Evolutionary conservation across 2,888 invertebrate species (phyloP), one percentile per base, ranked within the genome.

Genomic region (Parelbella ahira): DNA sequence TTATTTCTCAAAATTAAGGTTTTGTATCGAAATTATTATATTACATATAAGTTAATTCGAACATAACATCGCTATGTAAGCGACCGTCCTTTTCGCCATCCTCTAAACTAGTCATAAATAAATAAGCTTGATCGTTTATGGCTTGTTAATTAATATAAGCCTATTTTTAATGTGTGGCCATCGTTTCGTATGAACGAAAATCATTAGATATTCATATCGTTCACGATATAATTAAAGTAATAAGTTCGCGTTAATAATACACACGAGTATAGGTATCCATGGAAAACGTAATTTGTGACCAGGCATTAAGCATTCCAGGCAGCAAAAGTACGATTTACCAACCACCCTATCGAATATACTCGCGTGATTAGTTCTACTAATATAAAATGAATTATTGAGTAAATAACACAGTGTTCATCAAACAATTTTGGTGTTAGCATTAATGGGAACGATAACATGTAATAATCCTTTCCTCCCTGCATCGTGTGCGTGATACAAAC

Each of bases 51-150:
- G 71, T 82, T 76, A 67, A 65, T 69, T 76, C 56, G 64, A 68
- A 66, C 70, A 75, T 75, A 69, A 66, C 57, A 80, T 82, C 83
- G 83, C 83, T 76, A 63, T 55, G 64, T 75, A 63, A 73, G 80
- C 83, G 83, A 83, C 87, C 87, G 87, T 87, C 87, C 87, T 74
- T 68, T 76, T 76, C 82, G 86, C 86, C 87, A 87, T 87, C 87
- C 86, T 87, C 87, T 87, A 87, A 86, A 87, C 86, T 87, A 87
- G 86, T 84, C 72, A 73, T 76, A 80, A 56, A 51, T 63, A 63
- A 58, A 56, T 81, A 84, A 83, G 76, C 76, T 77, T 74, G 57
- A 63, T 48, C 68, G 70, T 62, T 3, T 56, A 59, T 70, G 73
- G 70, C 63, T n/a, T n/a, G n/a, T n/a, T n/a, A 63, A 70, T 53